phyloP scores from a whole-genome alignment of 2,113 vertebrate genomes.

The Chroicocephalus ridibundus region DNA sequence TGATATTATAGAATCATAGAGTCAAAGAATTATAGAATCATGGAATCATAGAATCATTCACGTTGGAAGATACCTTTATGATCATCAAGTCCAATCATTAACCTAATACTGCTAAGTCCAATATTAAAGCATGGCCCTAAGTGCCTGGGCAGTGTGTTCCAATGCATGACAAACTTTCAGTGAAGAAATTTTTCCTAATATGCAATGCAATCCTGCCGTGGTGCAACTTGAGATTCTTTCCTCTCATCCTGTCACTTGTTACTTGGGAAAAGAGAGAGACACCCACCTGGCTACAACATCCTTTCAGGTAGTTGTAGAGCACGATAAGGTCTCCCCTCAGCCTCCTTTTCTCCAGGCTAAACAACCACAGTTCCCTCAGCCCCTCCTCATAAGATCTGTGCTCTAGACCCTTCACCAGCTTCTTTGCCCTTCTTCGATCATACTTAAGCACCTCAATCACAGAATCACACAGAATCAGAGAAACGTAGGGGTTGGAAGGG shows the following conservation, averaged over 20 bases:
- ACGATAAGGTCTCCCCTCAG: not conserved
- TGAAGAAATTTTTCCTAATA: not conserved
- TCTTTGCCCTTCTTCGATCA: not conserved
- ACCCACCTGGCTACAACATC: not conserved
- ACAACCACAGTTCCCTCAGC: not conserved
- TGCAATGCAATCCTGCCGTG: not conserved
- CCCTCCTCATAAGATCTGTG: not conserved
- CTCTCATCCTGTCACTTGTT: not conserved
- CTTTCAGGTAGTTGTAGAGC: not conserved
- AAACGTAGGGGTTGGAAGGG: not conserved
- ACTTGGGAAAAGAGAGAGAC: not conserved
- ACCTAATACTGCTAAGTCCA: not conserved
- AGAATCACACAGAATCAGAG: not conserved
- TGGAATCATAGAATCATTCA: not conserved
- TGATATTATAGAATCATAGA: not conserved
- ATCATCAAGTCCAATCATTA: not conserved
- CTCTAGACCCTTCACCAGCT: not conserved
- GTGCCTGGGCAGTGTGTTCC: not conserved
- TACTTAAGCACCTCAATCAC: not conserved
- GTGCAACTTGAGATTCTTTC: not conserved
- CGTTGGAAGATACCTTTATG: not conserved
- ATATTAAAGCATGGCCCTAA: not conserved
- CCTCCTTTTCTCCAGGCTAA: not conserved
- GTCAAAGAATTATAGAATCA: not conserved
- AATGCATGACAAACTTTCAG: not conserved